Evolutionary conservation across 2,888 invertebrate species (phyloP).

Genomic region (Parthenolecanium corni): DNA sequence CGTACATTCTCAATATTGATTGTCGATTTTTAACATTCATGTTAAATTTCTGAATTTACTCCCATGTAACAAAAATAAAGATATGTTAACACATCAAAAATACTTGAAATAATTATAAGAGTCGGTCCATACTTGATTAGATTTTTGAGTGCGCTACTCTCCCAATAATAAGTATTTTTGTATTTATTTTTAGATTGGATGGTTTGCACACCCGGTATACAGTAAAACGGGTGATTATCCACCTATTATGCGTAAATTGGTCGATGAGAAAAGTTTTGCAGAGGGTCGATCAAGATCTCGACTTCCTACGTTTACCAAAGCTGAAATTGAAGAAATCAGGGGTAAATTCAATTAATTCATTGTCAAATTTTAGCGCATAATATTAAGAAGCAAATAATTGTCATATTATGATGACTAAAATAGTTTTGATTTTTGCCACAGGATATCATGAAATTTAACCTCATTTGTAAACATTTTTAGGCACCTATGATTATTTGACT

Average conservation of each 20-base stretch:
- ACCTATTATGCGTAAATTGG: conserved; percentile 40
- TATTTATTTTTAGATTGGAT: conserved; percentile 32
- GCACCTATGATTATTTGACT: conserved; percentile 59
- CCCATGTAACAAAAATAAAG: too few relatives aligned
- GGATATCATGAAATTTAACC: too few relatives aligned
- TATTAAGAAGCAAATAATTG: not conserved
- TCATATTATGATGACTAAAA: not conserved
- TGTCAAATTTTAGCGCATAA: not conserved
- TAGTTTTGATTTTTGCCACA: not conserved
- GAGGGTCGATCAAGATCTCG: conserved; percentile 41
- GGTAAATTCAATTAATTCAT: too few relatives aligned
- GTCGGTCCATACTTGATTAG: too few relatives aligned
- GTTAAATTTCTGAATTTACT: too few relatives aligned
- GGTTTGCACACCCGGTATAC: conserved; percentile 34
- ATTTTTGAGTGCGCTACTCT: too few relatives aligned
- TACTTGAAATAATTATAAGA: too few relatives aligned
- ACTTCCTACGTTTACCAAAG: conserved; percentile 41
- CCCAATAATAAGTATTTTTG: too few relatives aligned
- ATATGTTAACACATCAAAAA: too few relatives aligned
- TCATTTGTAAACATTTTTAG: too few relatives aligned
- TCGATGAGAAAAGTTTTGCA: conserved; percentile 39
- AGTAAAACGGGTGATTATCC: conserved; percentile 45
- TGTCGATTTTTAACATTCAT: too few relatives aligned
- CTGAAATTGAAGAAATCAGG: conserved; percentile 48
- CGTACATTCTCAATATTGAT: too few relatives aligned